phyloP scores from a whole-genome alignment of 2,113 vertebrate genomes.

The Chrysochloris asiatica region DNA sequence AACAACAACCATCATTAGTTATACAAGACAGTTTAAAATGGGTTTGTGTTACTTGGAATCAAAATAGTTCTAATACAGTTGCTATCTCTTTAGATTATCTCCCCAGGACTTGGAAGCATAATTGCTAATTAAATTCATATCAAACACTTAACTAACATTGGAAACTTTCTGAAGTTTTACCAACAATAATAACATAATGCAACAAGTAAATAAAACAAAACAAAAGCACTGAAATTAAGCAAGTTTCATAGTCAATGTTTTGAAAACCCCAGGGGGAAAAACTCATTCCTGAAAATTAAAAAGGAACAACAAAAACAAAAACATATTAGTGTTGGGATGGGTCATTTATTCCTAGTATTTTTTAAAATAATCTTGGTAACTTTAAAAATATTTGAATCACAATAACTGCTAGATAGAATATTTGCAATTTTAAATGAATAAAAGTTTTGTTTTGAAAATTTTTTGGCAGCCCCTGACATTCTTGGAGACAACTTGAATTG shows the following conservation, averaged over 20 bases:
- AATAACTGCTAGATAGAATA: slow-evolving; percentile 17
- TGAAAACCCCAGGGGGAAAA: neutral
- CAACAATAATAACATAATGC: neutral
- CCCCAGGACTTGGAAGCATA: neutral
- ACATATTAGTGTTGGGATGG: neutral
- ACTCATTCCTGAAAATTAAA: neutral
- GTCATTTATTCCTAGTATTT: neutral
- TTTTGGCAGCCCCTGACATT: slow-evolving; percentile 39
- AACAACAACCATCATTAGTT: neutral
- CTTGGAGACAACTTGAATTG: slow-evolving; percentile 40
- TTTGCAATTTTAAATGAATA: slow-evolving; percentile 38
- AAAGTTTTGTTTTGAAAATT: slow-evolving; percentile 46
- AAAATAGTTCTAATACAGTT: neutral
- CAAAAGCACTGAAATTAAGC: neutral
- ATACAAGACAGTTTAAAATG: neutral
- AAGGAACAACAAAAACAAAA: neutral
- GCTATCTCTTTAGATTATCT: neutral
- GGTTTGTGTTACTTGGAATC: slow-evolving; percentile 3
- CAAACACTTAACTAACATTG: neutral
- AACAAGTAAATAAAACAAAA: neutral
- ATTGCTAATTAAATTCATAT: neutral
- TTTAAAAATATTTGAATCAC: neutral
- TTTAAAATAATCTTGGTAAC: slow-evolving; percentile 32
- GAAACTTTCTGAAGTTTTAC: neutral
- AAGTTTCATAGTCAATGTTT: neutral